Base-by-base conservation (phyloP, 2,797 vertebrate species). In the Mormyrus hasselquistii region DNA sequence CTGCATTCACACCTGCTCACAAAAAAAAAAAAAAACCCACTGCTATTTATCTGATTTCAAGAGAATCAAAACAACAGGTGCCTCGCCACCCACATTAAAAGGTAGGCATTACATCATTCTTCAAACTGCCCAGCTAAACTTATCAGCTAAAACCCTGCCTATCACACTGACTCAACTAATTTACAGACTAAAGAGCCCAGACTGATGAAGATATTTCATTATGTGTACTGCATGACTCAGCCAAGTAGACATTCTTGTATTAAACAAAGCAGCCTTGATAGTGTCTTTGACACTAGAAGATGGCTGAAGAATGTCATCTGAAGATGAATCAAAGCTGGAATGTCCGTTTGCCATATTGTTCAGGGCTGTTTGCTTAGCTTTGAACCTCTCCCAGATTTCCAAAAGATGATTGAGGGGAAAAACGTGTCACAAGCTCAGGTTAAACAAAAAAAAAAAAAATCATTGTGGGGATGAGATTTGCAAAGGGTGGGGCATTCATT, bases 201-300 rank as follows among this genome's bases (percentile, higher is more conserved):
- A 88, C 89, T 87, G 89, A 91, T 88, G 29, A 69, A 90, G 73
- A 90, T 90, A 91, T 93, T 92, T 93, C 92, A 92, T 89, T 87
- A 89, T 34, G 50, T 25, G 53, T 90, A 86, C 86, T 83, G 89
- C 88, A 76, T 38, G 84, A 50, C 52, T 87, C 89, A 92, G 91
- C 92, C 90, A 87, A 92, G 91, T 91, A 91, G 90, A 59, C 88
- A 92, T 91, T 90, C 84, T 88, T 89, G 89, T 90, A 65, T 89
- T 53, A 89, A 89, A 89, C 95, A 96, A 95, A 95, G 95, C 93
- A 19, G 90, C 93, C 93, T 95, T 95, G 94, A 95, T 95, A 93
- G 91, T 93, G 92, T 93, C 92, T 86, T 93, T 93, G 93, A 83
- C 89, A 85, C 50, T 85, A 62, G 29, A 91, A 86, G 47, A 82